These are phyloP conservation scores for Proisotoma minuta DNA, from an alignment of 2,888 invertebrate genomes.

Conservation along the genomic window DNA sequence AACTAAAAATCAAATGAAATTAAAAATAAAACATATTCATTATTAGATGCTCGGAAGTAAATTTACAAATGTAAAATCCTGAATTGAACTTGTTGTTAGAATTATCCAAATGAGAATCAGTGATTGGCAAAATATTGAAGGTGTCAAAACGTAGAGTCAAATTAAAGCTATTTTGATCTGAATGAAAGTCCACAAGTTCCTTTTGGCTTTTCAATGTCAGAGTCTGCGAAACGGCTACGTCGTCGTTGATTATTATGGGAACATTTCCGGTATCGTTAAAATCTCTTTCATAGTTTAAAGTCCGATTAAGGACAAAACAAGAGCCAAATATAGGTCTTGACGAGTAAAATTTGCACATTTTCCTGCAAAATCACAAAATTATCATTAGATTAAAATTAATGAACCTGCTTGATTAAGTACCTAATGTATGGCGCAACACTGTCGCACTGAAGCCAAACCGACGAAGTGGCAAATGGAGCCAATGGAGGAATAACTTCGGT, in stretches of 20 bases:
- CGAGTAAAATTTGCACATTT: slow-evolving; percentile 31
- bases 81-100: slow-evolving; percentile 25
- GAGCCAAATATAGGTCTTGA: slow-evolving; percentile 23
- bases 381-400: background rate
- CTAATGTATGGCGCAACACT: slow-evolving; percentile 19
- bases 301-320: slow-evolving; percentile 21
- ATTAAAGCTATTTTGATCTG: slow-evolving; percentile 15
- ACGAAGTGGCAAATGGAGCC: slow-evolving; percentile 16
- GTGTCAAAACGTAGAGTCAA: slow-evolving; percentile 14
- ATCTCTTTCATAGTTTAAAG: background rate
- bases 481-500: slow-evolving; percentile 7
- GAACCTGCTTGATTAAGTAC: slow-evolving; percentile 1
- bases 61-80: slow-evolving; percentile 36
- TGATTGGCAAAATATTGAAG: slow-evolving; percentile 14
- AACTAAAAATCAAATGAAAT: slow-evolving; percentile 17
- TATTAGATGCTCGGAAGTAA: background rate
- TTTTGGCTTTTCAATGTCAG: too few relatives aligned
- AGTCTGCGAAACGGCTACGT: too few relatives aligned
- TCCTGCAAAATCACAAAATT: slow-evolving; percentile 3
- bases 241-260: too few relatives aligned
- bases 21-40: too few relatives aligned
- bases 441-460: slow-evolving; percentile 27
- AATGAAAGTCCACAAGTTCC: slow-evolving; percentile 13
- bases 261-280: too few relatives aligned
- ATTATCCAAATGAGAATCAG: slow-evolving; percentile 26